phyloP scores from a whole-genome alignment of 1,140 invertebrate species.

The Pteromalus puparum region DNA sequence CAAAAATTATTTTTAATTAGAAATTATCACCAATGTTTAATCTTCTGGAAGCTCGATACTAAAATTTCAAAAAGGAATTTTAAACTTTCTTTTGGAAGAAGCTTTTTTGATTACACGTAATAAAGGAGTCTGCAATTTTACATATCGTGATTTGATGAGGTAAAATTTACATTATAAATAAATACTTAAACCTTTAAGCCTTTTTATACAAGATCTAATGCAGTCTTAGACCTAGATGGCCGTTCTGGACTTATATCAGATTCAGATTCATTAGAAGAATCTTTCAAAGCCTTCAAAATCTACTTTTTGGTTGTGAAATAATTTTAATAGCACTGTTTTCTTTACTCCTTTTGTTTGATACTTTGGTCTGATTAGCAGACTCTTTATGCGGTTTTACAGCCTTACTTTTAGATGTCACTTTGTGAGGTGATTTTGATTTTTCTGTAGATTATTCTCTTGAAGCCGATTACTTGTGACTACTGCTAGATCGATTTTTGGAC shows the following conservation, averaged over 20 bases:
- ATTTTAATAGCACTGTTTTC: neutral
- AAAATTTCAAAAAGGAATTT: no score
- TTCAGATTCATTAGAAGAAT: constrained; percentile 32
- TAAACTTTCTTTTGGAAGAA: no score
- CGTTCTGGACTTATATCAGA: neutral
- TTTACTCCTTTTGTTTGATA: constrained; percentile 20
- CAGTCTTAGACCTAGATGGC: neutral
- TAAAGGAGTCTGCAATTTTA: no score
- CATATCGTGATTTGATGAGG: no score
- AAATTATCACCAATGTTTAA: no score
- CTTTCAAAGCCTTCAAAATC: constrained; percentile 13
- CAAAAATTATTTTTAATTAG: no score
- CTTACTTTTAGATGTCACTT: neutral
- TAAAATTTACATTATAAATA: no score
- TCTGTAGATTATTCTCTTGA: constrained; percentile 8
- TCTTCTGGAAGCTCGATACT: no score
- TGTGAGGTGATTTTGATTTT: constrained; percentile 26
- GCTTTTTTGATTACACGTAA: no score
- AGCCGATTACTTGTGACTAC: neutral
- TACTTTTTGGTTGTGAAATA: constrained; percentile 26
- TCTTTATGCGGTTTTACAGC: neutral
- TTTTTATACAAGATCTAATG: no score
- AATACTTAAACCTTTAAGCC: no score
- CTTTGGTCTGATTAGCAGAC: no score
- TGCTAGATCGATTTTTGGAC: constrained; percentile 28